Evolutionary conservation across 2,888 invertebrate species (phyloP).

Genomic region (Keiferia lycopersicella): DNA sequence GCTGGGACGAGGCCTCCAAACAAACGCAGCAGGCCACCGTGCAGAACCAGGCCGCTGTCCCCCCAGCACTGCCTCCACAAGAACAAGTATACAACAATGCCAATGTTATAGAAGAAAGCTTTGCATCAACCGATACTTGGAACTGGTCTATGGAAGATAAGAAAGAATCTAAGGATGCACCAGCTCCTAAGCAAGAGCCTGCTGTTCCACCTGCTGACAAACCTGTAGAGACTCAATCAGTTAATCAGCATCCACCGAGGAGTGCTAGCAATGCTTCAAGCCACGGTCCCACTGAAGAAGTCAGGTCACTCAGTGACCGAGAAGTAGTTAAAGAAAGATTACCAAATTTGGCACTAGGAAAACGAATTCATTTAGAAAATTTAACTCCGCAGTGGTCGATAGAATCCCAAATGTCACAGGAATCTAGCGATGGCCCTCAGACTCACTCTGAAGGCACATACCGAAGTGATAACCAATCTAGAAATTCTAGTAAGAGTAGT

Average conservation of each 20-base stretch:
- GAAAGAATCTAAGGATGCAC: constrained; percentile 45
- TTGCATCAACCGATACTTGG: constrained; percentile 81
- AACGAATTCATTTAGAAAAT: constrained; percentile 67
- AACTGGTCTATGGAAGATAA: constrained; percentile 82
- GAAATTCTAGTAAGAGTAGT: constrained; percentile 75
- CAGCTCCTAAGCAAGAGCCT: constrained; percentile 37
- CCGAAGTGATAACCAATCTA: constrained; percentile 81
- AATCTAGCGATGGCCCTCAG: constrained; percentile 83
- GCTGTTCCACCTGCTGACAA: constrained; percentile 39
- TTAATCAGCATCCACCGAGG: constrained; percentile 41
- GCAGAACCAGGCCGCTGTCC: constrained; percentile 30
- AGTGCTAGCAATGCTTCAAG: constrained; percentile 40
- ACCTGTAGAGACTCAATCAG: constrained; percentile 43
- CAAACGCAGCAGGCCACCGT: constrained; percentile 54
- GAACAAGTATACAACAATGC: constrained; percentile 60
- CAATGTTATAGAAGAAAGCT: constrained; percentile 81
- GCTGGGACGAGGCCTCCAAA: constrained; percentile 81
- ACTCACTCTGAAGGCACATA: constrained; percentile 83
- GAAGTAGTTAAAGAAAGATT: constrained; percentile 66
- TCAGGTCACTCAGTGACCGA: constrained; percentile 64
- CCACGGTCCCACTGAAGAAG: constrained; percentile 50
- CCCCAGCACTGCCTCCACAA: constrained; percentile 34
- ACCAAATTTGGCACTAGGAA: constrained; percentile 71
- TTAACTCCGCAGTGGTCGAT: constrained; percentile 84
- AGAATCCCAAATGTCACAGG: constrained; percentile 84